These are phyloP conservation scores for Dicyrtomina minuta DNA, from an alignment of 2,888 invertebrate species.

Conservation along the genomic window DNA sequence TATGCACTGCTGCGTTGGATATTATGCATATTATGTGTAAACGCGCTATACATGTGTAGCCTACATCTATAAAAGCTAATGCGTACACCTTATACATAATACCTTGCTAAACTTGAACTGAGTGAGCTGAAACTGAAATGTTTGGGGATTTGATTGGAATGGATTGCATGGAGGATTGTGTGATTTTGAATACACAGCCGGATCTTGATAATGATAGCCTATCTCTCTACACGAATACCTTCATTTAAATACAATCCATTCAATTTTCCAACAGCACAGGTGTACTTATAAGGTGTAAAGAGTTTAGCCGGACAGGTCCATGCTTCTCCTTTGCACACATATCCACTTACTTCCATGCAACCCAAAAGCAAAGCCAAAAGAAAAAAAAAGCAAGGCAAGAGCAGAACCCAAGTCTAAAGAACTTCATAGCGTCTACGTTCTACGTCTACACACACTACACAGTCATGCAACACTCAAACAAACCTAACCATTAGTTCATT, in stretches of 20 bases:
- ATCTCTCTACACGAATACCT: constrained; percentile 22
- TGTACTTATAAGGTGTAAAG: constrained; percentile 29
- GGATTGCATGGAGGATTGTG: too few relatives aligned
- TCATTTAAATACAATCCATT: constrained; percentile 21
- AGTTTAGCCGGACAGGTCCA: constrained; percentile 8
- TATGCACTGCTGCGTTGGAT: too few relatives aligned
- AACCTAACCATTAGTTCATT: constrained; percentile 18
- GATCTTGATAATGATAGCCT: constrained; percentile 31
- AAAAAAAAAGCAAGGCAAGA: too few relatives aligned
- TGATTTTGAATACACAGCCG: constrained; percentile 3
- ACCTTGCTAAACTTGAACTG: too few relatives aligned
- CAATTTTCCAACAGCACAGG: constrained; percentile 11
- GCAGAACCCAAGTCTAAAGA: constrained; percentile 4
- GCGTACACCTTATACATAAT: too few relatives aligned
- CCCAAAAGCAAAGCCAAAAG: background rate
- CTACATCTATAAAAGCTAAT: too few relatives aligned
- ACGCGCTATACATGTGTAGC: too few relatives aligned
- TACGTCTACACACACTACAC: too few relatives aligned
- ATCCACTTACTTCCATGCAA: background rate
- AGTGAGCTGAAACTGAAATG: too few relatives aligned
- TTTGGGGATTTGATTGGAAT: too few relatives aligned
- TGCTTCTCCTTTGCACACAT: background rate
- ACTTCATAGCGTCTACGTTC: background rate
- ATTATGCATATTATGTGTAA: too few relatives aligned
- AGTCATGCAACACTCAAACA: background rate